Conservation (phyloP, 2,113 vertebrate species). For the Cathartes aura region DNA sequence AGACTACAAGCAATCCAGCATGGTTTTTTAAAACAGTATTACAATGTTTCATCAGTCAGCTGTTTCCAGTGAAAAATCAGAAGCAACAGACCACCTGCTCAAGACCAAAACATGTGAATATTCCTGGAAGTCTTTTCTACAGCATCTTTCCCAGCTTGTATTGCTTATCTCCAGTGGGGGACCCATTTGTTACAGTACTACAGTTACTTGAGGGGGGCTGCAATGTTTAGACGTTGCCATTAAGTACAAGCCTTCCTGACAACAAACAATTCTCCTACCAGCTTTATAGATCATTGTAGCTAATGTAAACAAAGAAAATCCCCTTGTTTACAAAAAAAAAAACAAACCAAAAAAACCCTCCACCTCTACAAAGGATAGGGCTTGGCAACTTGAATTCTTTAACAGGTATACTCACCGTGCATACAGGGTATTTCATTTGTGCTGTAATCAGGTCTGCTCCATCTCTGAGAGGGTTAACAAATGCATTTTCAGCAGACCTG, state of each 20-base stretch:
- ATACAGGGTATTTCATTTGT: not conserved
- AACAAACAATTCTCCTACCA: not conserved
- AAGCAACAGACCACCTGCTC: not conserved
- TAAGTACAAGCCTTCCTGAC: not conserved
- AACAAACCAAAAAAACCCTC: not conserved
- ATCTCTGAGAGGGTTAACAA: not conserved
- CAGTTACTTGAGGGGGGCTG: not conserved
- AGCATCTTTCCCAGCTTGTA: not conserved
- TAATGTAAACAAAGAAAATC: not conserved
- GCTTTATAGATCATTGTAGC: not conserved
- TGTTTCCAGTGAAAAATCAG: slow-evolving; percentile 16
- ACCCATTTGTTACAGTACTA: not conserved
- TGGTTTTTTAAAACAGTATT: not conserved
- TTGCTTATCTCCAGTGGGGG: not conserved
- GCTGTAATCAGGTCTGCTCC: not conserved
- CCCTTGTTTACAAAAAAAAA: not conserved
- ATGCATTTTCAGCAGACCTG: not conserved
- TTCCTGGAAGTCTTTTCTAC: not conserved
- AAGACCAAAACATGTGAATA: not conserved
- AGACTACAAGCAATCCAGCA: not conserved
- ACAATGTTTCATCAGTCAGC: not conserved
- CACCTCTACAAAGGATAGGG: not conserved
- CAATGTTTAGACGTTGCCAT: not conserved
- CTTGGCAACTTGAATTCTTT: not conserved
- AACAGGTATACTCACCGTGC: fast-evolving